Evolutionary conservation across 2,797 vertebrate species (phyloP), one percentile per base, ranked within the genome.

Genomic region (Lacerta bilineata): DNA sequence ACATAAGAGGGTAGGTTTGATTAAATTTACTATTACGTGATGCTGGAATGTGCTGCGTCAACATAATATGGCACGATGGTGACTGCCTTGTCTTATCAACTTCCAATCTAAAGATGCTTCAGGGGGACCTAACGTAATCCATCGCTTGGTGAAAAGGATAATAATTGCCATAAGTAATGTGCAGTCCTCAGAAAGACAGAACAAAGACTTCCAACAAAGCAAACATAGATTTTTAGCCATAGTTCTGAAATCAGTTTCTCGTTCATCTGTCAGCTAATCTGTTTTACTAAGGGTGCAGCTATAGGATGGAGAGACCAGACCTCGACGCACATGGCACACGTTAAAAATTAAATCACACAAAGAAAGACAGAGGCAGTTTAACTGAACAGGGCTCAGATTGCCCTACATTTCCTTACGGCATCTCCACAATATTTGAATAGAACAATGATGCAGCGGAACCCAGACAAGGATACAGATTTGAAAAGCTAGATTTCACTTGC

Each of bases 291-390:
- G 2, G 77, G 33, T 68, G 89, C 29, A 64, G 25, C 39, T 88
- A 11, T 66, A 27, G 85, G 79, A 84, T 43, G 5, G 74, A 43
- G 13, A 2, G 91, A 88, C 82, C 25, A 87, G 17, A 61, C 61
- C n/a, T 76, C 43, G 85, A 87, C 83, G 6, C 78, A 64, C 76
- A 2, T 50, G 55, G 8, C 27, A 8, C 61, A 50, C 2, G 74
- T 77, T 89, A 86, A 82, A 86, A n/a, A 43, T n/a, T 69, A 77
- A 90, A 27, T 0, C 20, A 55, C 50, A 29, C 59, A 2, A 1
- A 36, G 61, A 92, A 91, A 74, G n/a, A 17, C 78, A 87, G 88
- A 2, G 1, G 25, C 6, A 50, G 76, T 5, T 8, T 76, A 93
- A 69, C 43, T 29, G 72, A 43, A 33, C n/a, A 6, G 76, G 92